Evolutionary conservation across 2,113 vertebrate species (phyloP).

Genomic region (Suricata suricatta): DNA sequence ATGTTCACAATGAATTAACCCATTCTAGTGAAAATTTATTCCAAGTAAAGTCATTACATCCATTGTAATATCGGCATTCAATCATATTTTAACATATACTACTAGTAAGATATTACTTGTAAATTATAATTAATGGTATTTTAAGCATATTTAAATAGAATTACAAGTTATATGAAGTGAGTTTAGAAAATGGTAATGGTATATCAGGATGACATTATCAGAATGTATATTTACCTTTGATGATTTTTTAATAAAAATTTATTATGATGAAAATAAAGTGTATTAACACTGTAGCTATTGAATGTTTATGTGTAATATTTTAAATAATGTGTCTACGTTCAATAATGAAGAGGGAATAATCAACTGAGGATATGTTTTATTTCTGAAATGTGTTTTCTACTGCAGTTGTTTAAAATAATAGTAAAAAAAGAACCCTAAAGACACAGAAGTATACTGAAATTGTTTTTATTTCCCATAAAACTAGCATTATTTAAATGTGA

Average conservation of each 20-base stretch:
- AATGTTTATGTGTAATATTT: not conserved
- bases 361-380: not conserved
- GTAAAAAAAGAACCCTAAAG: not conserved
- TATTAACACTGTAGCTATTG: not conserved
- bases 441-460: not conserved
- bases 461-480: constrained; percentile 53
- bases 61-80: not conserved
- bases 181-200: not conserved
- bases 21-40: not conserved
- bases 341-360: constrained; percentile 12
- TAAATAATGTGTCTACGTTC: not conserved
- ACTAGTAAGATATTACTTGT: not conserved
- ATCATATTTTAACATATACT: not conserved
- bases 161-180: not conserved
- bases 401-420: constrained; percentile 24
- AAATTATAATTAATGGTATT: not conserved
- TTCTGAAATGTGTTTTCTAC: constrained; percentile 49
- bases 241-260: not conserved
- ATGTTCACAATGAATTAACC: not conserved
- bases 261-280: not conserved
- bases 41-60: not conserved
- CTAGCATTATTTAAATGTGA: constrained; percentile 7
- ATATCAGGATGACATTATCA: not conserved
- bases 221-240: not conserved
- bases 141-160: not conserved